Evolutionary conservation across 1,140 invertebrate genomes (phyloP).

Genomic region (Lepidurus packardi): DNA sequence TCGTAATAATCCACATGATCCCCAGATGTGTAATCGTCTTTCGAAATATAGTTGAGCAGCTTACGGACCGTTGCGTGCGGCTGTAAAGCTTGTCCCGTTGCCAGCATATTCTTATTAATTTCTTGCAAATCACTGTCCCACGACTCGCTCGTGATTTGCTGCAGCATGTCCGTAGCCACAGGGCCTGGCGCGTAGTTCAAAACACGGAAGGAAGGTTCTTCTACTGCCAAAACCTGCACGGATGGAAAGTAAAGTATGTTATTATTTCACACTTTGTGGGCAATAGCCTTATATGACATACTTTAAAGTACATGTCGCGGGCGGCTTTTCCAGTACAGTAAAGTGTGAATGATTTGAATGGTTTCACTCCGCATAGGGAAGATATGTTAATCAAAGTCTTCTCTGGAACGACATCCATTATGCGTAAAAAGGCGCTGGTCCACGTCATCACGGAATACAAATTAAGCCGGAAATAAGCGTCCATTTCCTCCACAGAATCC

Average conservation of each 20-base stretch:
- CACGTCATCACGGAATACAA: constrained; percentile 68
- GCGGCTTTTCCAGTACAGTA: constrained; percentile 85
- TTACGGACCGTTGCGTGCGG: constrained; percentile 67
- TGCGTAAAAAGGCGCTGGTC: constrained; percentile 66
- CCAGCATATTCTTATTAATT: constrained; percentile 55
- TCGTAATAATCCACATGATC: constrained; percentile 85
- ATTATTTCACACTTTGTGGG: not conserved
- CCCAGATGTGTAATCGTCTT: constrained; percentile 70
- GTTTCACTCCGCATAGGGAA: constrained; percentile 70
- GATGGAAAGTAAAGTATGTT: not conserved
- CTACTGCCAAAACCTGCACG: constrained; percentile 59
- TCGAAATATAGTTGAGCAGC: constrained; percentile 61
- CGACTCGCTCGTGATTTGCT: constrained; percentile 55
- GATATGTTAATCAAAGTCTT: constrained; percentile 76
- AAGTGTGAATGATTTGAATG: constrained; percentile 66
- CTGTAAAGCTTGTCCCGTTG: constrained; percentile 60
- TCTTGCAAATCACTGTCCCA: constrained; percentile 55
- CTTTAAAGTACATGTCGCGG: constrained; percentile 85
- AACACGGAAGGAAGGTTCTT: constrained; percentile 67
- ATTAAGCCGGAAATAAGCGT: constrained; percentile 69
- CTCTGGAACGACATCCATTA: constrained; percentile 49
- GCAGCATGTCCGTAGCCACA: constrained; percentile 83
- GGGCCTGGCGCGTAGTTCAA: constrained; percentile 92
- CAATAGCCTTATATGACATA: constrained; percentile 40
- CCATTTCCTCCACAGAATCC: constrained; percentile 54